Base-by-base conservation (phyloP, 2,797 vertebrate species). In the Stomatorhinus walkeri region DNA sequence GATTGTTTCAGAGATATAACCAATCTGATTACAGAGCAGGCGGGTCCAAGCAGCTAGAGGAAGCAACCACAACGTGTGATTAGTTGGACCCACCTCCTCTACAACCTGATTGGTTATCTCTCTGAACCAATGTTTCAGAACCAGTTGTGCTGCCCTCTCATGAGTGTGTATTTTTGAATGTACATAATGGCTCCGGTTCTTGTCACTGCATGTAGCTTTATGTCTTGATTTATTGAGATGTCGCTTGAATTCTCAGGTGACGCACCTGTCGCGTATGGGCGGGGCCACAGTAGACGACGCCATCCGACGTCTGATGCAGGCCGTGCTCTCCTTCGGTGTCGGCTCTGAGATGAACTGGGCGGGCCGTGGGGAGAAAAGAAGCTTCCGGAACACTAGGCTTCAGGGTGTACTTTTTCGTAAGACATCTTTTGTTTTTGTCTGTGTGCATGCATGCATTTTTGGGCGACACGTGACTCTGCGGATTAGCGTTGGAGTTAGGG, bases 261-360 rank as follows among this genome's bases (percentile, higher is more conserved):
- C 90, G 32, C 94, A 92, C 88, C 91, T 94, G 24, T 94, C 93
- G 1, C 89, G 92, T 16, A 93, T 94, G 93, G 94, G 94, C 3
- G 94, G 93, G 5, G 94, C 93, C 68, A 93, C 93, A 0, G 92
- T 94, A 1, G 89, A 93, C 48, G 93, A 94, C 19, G 94, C 93
- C 0, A 93, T 93, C 56, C 91, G 93, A 36, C 91, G 91, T 19
- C 91, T 93, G 1, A 93, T 93, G 93, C 93, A 93, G 43, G 91
- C 93, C 2, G 93, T 93, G 88, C 90, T 94, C 36, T 93, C 93
- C n/a, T 94, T 93, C 3, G 90, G 90, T 8, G 92, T 94, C 0
- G 93, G 94, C 3, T 94, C 93, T 3, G 92, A 94, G 89, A 90
- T 94, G 3, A 94, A 94, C 90, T 92, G 93, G 93, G 92, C 94